Conservation (phyloP, 1,140 invertebrate species). For the Zophobas atratus region DNA sequence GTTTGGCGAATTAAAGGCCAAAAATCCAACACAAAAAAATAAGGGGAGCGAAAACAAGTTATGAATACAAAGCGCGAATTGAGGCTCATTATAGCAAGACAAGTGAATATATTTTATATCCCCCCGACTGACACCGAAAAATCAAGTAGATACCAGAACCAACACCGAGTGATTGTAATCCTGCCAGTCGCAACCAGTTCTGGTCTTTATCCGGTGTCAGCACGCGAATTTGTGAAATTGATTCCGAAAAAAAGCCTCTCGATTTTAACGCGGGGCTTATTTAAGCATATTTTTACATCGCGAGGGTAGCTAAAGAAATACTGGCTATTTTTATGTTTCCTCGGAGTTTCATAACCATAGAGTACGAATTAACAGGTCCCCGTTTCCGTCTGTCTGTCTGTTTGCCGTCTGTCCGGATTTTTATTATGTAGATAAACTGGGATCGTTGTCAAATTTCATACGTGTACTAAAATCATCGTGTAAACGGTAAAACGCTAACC, state of each 20-base stretch:
- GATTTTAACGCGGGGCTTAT: neutral
- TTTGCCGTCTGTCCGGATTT: too few species aligned
- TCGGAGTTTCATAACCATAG: too few species aligned
- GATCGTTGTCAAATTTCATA: too few species aligned
- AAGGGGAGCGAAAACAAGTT: constrained; percentile 36
- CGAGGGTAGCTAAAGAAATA: too few species aligned
- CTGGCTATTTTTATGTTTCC: too few species aligned
- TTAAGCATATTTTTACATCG: neutral
- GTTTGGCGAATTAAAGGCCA: constrained; percentile 13
- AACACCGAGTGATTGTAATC: constrained; percentile 19
- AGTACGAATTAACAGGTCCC: too few species aligned
- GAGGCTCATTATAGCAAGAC: constrained; percentile 30
- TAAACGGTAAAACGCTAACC: too few species aligned
- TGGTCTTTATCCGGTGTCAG: constrained; percentile 13
- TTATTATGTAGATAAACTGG: too few species aligned
- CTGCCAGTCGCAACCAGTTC: constrained; percentile 24
- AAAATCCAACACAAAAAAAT: constrained; percentile 34
- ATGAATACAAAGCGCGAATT: constrained; percentile 39
- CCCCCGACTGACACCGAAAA: constrained; percentile 26
- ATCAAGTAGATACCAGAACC: constrained; percentile 32
- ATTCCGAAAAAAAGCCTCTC: constrained; percentile 9
- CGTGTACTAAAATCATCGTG: too few species aligned
- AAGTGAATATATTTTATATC: constrained; percentile 31
- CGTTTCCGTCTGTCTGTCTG: too few species aligned
- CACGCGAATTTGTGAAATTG: constrained; percentile 29